These are phyloP conservation scores for Limnothrissa miodon DNA, from an alignment of 2,113 vertebrate genomes.

Conservation along the genomic window DNA sequence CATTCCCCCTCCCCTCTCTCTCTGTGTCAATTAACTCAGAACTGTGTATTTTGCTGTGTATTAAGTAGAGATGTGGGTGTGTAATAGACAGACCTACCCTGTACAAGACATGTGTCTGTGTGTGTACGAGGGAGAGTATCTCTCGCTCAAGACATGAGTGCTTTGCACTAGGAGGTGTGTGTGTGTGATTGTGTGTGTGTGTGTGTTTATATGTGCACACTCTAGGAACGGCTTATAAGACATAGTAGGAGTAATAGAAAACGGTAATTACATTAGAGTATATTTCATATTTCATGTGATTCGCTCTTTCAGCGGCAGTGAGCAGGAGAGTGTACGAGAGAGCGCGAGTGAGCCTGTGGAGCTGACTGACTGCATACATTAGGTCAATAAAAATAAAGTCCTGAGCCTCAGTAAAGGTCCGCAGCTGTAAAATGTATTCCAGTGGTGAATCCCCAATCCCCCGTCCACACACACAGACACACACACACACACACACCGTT, in stretches of 20 bases:
- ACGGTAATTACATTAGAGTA: constrained; percentile 37
- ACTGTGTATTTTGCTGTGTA: constrained; percentile 53
- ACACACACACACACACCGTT: too few relatives aligned
- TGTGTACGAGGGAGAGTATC: too few relatives aligned
- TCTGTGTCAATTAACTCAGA: constrained; percentile 42
- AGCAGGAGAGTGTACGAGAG: not conserved
- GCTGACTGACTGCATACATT: not conserved
- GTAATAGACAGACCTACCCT: too few relatives aligned
- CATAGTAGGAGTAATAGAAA: not conserved
- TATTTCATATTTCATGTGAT: constrained; percentile 34
- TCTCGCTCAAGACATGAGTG: constrained; percentile 41
- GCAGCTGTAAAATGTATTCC: constrained; percentile 31
- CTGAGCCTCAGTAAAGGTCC: constrained; percentile 35
- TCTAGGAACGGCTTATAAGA: constrained; percentile 48
- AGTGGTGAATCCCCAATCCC: too few relatives aligned
- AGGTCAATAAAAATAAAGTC: not conserved
- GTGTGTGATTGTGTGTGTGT: too few relatives aligned
- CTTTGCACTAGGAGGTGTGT: too few relatives aligned
- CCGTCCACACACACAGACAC: too few relatives aligned
- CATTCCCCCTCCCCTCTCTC: too few relatives aligned
- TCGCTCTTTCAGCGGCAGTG: constrained; percentile 32
- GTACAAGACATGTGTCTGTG: too few relatives aligned
- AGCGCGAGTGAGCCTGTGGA: too few relatives aligned
- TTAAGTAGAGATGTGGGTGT: constrained; percentile 44
- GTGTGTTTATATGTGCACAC: too few relatives aligned